These are phyloP conservation scores for Neelides folsomi DNA, from an alignment of 2,888 invertebrate species.

Conservation along the genomic window DNA sequence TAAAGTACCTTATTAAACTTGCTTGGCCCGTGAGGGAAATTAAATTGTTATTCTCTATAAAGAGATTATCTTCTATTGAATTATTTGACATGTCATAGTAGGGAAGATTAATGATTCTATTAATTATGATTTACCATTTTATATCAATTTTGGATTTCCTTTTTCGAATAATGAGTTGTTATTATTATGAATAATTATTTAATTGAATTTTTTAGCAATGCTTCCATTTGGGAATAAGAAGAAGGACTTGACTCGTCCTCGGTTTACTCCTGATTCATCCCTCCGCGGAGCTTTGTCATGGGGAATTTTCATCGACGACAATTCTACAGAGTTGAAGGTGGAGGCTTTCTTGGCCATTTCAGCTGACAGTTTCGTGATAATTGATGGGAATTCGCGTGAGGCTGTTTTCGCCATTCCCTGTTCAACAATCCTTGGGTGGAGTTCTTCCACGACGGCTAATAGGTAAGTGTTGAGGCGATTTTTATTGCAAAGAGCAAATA, in stretches of 20 bases:
- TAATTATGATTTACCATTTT: not conserved
- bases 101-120: not conserved
- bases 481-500: not conserved
- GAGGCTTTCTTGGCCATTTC: slow-evolving; percentile 77
- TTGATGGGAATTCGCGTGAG: slow-evolving; percentile 68
- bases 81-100: not conserved
- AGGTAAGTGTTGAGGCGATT: slow-evolving; percentile 38
- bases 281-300: slow-evolving; percentile 68
- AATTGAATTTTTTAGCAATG: slow-evolving; percentile 47
- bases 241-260: slow-evolving; percentile 60
- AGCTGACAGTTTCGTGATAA: slow-evolving; percentile 69
- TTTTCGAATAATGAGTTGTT: not conserved
- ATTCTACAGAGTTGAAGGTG: slow-evolving; percentile 50
- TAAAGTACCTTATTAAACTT: too few relatives aligned
- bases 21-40: too few relatives aligned
- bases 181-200: slow-evolving; percentile 3
- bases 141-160: too few relatives aligned
- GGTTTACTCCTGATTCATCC: slow-evolving; percentile 57
- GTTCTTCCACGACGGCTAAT: slow-evolving; percentile 42
- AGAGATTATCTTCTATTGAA: not conserved
- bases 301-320: slow-evolving; percentile 59
- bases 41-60: not conserved
- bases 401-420: slow-evolving; percentile 77
- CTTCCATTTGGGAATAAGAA: slow-evolving; percentile 61
- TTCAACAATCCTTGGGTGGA: slow-evolving; percentile 62